Percentiles rank a stretch among this genome's conserved stretches.
phyloP scores from a whole-genome alignment of 2,888 invertebrate species.

The Drosophila kambysellisi region DNA sequence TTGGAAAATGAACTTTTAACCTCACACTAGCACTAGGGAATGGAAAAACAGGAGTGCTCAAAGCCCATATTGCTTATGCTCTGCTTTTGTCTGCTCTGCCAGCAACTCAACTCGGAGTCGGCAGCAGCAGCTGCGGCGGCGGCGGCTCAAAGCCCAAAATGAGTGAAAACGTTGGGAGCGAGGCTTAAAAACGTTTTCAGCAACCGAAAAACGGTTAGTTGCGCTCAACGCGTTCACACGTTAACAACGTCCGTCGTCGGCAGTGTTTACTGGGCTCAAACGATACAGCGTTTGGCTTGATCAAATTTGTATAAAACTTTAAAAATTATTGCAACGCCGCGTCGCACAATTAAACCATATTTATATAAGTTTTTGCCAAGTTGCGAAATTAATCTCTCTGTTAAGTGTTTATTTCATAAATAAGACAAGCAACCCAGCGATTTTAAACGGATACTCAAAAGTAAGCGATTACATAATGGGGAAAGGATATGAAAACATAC shows the following conservation, averaged over 20 bases:
- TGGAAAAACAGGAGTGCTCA: conserved; percentile 5
- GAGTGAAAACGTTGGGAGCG: conserved; percentile 68
- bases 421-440: not conserved
- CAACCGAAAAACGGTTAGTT: conserved; percentile 83
- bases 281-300: not conserved
- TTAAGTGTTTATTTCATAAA: conserved; percentile 28
- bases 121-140: not conserved
- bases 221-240: conserved; percentile 83
- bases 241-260: conserved; percentile 77
- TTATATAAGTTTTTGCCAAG: conserved; percentile 70
- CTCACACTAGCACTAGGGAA: not conserved
- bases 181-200: conserved; percentile 84
- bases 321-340: conserved; percentile 61
- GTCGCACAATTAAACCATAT: conserved; percentile 49
- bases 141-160: conserved; percentile 22
- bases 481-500: conserved; percentile 48
- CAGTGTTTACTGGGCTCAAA: conserved; percentile 32
- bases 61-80: conserved; percentile 13
- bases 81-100: not conserved
- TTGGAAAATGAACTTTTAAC: not conserved
- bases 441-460: conserved; percentile 47
- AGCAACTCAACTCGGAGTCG: not conserved
- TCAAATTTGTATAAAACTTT: conserved; percentile 15
- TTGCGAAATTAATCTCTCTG: conserved; percentile 66
- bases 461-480: conserved; percentile 53